Conservation (phyloP, 2,113 vertebrate species). For the Pteruthius melanotis region DNA sequence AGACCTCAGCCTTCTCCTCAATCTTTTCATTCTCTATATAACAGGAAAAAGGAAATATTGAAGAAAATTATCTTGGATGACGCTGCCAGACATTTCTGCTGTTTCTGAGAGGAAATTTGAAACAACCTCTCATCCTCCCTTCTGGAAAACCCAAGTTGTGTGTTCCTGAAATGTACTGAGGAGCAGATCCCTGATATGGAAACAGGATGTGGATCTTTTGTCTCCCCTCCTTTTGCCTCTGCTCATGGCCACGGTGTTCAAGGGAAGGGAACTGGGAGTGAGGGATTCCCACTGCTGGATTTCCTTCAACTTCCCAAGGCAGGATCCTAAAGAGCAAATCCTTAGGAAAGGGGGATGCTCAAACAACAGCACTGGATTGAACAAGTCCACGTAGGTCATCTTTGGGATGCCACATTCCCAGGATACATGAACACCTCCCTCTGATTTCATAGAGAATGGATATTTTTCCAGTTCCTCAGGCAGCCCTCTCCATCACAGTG, state of each 20-base stretch:
- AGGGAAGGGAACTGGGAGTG: background rate
- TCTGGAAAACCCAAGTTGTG: background rate
- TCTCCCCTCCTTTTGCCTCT: background rate
- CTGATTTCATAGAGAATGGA: background rate
- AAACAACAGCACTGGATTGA: background rate
- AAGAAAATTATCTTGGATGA: background rate
- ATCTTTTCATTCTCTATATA: background rate
- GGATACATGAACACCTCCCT: background rate
- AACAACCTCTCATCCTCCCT: background rate
- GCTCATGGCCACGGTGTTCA: background rate
- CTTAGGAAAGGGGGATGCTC: background rate
- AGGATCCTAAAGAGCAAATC: background rate
- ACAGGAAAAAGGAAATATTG: background rate
- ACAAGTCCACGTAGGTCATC: background rate
- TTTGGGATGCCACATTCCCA: background rate
- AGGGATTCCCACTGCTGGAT: background rate
- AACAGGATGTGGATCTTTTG: background rate
- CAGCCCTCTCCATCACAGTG: background rate
- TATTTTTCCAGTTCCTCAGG: background rate
- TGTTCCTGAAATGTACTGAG: fast-evolving
- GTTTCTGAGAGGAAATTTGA: background rate
- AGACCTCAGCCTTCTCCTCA: background rate
- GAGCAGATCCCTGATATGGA: background rate
- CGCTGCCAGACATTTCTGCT: background rate
- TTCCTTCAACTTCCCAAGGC: background rate